Evolutionary conservation across 2,797 vertebrate species (phyloP), one percentile per base, ranked within the genome.

Genomic region (Sebastes trivittatus): DNA sequence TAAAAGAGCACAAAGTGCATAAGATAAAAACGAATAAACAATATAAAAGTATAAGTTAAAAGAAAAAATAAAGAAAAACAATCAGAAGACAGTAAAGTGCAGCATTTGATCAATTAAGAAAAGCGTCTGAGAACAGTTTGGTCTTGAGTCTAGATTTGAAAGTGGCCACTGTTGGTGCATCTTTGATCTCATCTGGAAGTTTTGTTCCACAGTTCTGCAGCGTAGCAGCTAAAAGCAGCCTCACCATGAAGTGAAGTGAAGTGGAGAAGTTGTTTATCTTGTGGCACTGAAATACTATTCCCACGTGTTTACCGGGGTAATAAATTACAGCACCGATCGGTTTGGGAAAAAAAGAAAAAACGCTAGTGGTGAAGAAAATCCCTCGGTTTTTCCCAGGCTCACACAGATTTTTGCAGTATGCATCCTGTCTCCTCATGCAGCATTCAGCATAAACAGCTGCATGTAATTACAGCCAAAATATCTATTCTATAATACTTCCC

Each of bases 241-340:
- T 38, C 36, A 38, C 36, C 36, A 38, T 38, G 36, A 38, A 38
- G 36, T 38, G 36, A 38, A 38, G 36, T 38, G 61, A 25, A 90
- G 83, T n/a, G 52, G 83, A 80, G 90, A 55, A 72, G 87, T 93
- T 91, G 94, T 92, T 94, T 95, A 93, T 93, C 94, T 91, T 94
- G 92, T 85, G 86, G 89, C 64, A 89, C 87, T 91, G 93, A 88
- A 91, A 91, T 92, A 86, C 88, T 91, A 94, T 95, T 95, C 95
- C 95, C 95, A 95, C 93, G 94, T 95, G 94, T 94, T 94, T 95
- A 94, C 90, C 78, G 87, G 89, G 89, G 88, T 91, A 92, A 92
- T 94, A 93, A 95, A 95, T 94, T 88, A 94, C 80, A 83, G 75
- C 89, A 81, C 87, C 80, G 75, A 88, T 82, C 14, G 65, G 83